phyloP scores from a whole-genome alignment of 1,140 invertebrate species.

The Monochamus saltuarius region DNA sequence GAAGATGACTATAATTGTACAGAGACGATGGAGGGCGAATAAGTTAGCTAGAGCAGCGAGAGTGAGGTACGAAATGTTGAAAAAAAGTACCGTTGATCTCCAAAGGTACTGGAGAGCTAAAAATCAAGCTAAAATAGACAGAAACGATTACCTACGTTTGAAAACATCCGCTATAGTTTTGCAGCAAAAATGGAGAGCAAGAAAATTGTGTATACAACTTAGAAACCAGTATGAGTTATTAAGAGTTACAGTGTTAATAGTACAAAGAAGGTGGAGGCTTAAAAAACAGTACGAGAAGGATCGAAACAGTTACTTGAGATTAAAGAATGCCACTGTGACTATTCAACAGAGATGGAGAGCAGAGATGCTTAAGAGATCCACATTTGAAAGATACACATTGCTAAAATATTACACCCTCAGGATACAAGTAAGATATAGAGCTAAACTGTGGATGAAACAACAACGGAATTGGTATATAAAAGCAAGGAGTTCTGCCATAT shows the following conservation, averaged over 20 bases:
- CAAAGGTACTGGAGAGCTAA: conserved; percentile 15
- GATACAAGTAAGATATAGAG: conserved; percentile 56
- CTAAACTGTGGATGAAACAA: conserved; percentile 40
- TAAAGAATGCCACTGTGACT: neutral
- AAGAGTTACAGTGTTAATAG: conserved; percentile 42
- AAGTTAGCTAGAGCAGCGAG: neutral
- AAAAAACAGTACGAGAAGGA: conserved; percentile 4
- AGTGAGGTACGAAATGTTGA: neutral
- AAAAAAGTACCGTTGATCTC: neutral
- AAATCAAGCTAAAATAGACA: conserved; percentile 19
- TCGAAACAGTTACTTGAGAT: neutral
- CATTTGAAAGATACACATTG: conserved; percentile 39
- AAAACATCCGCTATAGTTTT: conserved; percentile 35
- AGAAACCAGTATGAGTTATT: conserved; percentile 38
- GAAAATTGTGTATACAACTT: conserved; percentile 37
- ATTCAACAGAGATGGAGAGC: conserved; percentile 15
- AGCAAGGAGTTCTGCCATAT: conserved; percentile 30
- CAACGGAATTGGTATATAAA: conserved; percentile 44
- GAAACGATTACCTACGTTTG: conserved; percentile 42
- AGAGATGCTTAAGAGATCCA: conserved; percentile 6
- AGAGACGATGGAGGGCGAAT: conserved; percentile 44
- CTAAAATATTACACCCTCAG: conserved; percentile 46
- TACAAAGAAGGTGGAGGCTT: conserved; percentile 55
- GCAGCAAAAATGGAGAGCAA: conserved; percentile 42
- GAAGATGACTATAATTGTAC: conserved; percentile 35